A percentile compares a stretch with the other conserved stretches of the same genome.
Conservation (phyloP, 2,113 vertebrate genomes). For the Danio rerio region DNA sequence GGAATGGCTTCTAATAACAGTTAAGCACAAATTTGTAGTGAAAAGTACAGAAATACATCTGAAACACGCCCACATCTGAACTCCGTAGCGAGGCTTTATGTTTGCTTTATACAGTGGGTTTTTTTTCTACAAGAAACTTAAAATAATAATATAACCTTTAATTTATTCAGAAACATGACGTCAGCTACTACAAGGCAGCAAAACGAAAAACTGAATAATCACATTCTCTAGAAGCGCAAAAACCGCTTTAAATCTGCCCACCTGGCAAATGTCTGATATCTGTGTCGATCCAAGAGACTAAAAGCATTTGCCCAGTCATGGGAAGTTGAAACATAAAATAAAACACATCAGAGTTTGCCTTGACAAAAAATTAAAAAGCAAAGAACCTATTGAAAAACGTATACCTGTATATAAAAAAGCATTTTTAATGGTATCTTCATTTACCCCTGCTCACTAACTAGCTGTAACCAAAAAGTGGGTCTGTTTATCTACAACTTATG, state of each 20-base stretch:
- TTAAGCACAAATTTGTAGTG: slow-evolving; percentile 25
- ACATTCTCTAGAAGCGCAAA: slow-evolving; percentile 4
- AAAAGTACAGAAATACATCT: slow-evolving; percentile 34
- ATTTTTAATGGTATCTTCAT: neutral
- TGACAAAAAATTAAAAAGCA: slow-evolving; percentile 4
- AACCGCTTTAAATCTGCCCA: slow-evolving; percentile 1
- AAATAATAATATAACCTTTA: neutral
- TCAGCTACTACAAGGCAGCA: neutral
- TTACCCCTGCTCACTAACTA: slow-evolving; percentile 18
- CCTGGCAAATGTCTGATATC: neutral
- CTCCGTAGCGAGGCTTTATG: slow-evolving; percentile 16
- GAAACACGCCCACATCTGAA: slow-evolving; percentile 9
- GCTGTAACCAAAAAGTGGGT: neutral
- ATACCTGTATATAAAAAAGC: neutral
- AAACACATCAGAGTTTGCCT: slow-evolving; percentile 1
- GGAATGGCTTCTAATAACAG: slow-evolving; percentile 23
- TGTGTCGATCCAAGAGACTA: neutral
- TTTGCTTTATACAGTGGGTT: slow-evolving; percentile 37
- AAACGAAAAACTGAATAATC: neutral
- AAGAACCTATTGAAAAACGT: neutral
- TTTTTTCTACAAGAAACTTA: slow-evolving; percentile 28
- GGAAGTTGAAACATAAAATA: neutral
- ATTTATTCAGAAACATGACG: slow-evolving; percentile 9
- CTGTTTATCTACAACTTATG: neutral
- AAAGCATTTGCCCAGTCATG: neutral